These are phyloP conservation scores for Malurus elegans DNA, from an alignment of 2,113 vertebrate species.

Conservation along the genomic window DNA sequence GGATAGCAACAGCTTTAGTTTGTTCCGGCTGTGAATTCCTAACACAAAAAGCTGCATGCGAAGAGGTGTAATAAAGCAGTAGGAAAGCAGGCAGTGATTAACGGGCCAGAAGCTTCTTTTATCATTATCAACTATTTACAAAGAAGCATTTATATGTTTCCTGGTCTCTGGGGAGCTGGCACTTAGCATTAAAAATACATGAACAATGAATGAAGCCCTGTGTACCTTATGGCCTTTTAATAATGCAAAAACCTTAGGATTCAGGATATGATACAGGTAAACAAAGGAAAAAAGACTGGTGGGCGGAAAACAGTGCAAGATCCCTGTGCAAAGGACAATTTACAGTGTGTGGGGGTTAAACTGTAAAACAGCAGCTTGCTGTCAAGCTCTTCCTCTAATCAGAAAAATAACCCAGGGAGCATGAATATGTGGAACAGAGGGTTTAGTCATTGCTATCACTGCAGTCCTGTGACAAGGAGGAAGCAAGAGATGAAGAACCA, in stretches of 20 bases:
- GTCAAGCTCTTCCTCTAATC: conserved; percentile 2
- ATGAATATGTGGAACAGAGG: neutral
- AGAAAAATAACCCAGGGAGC: neutral
- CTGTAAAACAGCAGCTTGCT: conserved; percentile 41
- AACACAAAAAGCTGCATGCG: neutral
- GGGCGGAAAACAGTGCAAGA: neutral
- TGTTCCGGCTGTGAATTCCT: conserved; percentile 14
- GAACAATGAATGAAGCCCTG: conserved; percentile 64
- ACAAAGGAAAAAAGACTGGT: conserved; percentile 33
- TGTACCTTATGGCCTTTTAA: conserved; percentile 67
- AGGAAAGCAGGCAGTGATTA: conserved; percentile 65
- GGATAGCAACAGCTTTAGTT: neutral
- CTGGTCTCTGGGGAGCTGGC: conserved; percentile 54
- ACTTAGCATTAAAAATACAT: conserved; percentile 74
- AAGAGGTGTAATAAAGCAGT: conserved; percentile 56
- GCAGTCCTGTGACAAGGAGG: neutral
- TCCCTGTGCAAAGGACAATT: neutral
- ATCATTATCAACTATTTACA: conserved; percentile 69
- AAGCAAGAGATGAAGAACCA: conserved; percentile 23
- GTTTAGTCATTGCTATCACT: neutral
- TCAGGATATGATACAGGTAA: conserved; percentile 63
- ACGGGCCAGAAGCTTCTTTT: conserved; percentile 56
- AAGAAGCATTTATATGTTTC: conserved; percentile 70
- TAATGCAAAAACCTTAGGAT: conserved; percentile 68
- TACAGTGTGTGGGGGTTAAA: neutral